Percentiles rank a stretch among this genome's conserved stretches.
These are phyloP conservation scores for Clarias pachynema DNA, from an alignment of 2,797 vertebrate species.

Conservation along the genomic window DNA sequence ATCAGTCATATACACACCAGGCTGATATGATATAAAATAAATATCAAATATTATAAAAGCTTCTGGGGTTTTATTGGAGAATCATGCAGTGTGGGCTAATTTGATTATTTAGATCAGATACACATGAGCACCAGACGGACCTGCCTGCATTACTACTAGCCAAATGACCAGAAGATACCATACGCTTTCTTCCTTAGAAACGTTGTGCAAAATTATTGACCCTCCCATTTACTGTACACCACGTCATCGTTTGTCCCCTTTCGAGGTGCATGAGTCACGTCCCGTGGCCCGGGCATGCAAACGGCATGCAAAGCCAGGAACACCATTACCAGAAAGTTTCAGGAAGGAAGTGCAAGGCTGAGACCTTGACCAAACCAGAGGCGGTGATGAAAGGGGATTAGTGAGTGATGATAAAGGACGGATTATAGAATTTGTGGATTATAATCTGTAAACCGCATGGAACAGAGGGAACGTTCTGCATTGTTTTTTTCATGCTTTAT, in stretches of 20 bases:
- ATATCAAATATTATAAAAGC: not conserved
- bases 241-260: not conserved
- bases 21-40: not conserved
- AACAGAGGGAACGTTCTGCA: not conserved
- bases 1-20: not conserved
- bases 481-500: not conserved
- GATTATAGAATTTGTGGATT: slow-evolving; percentile 24
- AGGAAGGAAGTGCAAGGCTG: not conserved
- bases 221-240: not conserved
- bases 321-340: slow-evolving; percentile 9
- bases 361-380: not conserved
- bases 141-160: not conserved
- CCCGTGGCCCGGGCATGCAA: slow-evolving; percentile 19
- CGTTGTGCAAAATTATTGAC: not conserved
- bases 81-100: not conserved
- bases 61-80: not conserved
- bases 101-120: slow-evolving; percentile 11
- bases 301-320: slow-evolving; percentile 23
- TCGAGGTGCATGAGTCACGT: not conserved
- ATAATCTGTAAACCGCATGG: not conserved
- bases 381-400: not conserved
- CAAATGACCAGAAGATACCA: no score
- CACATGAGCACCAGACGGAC: not conserved
- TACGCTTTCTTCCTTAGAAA: not conserved
- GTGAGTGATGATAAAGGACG: not conserved